Evolutionary conservation across 2,113 vertebrate species (phyloP).

Genomic region (Cnemophilus loriae): DNA sequence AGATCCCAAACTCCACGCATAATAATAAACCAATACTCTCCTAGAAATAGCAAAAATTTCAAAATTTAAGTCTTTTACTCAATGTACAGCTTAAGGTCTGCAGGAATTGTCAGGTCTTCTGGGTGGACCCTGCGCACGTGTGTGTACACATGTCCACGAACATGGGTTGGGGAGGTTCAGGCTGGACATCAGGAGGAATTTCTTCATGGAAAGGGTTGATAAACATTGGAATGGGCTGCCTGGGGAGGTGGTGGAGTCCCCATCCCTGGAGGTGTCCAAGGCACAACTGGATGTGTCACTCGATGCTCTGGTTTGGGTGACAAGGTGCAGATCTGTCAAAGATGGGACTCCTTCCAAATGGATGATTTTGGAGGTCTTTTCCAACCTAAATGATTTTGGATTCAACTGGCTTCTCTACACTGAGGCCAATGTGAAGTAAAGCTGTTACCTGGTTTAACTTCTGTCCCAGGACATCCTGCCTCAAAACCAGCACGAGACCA

Average conservation of each 20-base stretch:
- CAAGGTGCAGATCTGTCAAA: not conserved
- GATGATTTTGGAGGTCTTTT: not conserved
- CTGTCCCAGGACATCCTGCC: not conserved
- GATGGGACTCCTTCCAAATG: no score
- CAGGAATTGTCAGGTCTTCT: not conserved
- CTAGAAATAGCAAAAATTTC: accelerated
- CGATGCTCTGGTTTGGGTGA: not conserved
- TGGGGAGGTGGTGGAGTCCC: no score
- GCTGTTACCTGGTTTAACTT: not conserved
- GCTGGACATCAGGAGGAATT: not conserved
- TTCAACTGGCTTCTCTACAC: not conserved
- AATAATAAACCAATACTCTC: not conserved
- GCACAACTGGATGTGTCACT: not conserved
- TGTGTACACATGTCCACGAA: accelerated
- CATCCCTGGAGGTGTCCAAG: not conserved
- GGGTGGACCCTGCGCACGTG: no score
- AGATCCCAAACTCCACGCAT: accelerated
- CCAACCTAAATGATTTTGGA: not conserved
- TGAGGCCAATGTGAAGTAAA: not conserved
- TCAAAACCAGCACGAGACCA: not conserved
- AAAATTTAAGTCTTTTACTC: not conserved
- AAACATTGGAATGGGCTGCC: not conserved
- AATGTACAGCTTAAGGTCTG: not conserved
- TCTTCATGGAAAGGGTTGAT: not conserved
- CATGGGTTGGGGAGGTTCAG: not conserved